A percentile compares a stretch with the other conserved stretches of the same genome.
Evolutionary conservation across 2,113 vertebrate species (phyloP).

Genomic region (Strix aluco): DNA sequence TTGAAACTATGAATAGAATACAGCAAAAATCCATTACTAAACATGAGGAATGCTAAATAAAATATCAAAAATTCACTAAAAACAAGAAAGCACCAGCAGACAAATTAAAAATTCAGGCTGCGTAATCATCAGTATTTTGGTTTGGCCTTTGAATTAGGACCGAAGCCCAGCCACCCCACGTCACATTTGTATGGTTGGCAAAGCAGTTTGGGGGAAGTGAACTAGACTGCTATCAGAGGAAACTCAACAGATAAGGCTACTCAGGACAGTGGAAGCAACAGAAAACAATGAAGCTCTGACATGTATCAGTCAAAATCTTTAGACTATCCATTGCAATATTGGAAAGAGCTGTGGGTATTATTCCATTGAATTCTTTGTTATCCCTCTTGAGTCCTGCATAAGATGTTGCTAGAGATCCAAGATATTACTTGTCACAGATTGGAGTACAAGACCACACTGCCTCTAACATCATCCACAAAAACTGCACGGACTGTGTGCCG

Average conservation of each 20-base stretch:
- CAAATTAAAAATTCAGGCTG: not conserved
- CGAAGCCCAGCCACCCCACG: rapidly evolving
- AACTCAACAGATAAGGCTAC: not conserved
- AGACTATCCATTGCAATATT: not conserved
- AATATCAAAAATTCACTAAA: not conserved
- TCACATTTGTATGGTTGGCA: not conserved
- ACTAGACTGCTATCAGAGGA: not conserved
- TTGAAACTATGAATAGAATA: not conserved
- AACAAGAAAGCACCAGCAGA: not conserved
- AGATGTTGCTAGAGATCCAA: not conserved
- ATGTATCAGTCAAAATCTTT: not conserved
- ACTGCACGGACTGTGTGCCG: not conserved
- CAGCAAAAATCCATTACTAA: not conserved
- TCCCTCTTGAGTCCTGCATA: not conserved
- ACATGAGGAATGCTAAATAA: not conserved
- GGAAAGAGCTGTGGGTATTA: not conserved
- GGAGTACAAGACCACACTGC: not conserved
- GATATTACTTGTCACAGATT: not conserved
- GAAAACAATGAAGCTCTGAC: not conserved
- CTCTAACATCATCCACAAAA: not conserved
- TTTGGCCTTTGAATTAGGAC: not conserved
- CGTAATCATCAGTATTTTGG: not conserved
- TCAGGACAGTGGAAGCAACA: not conserved
- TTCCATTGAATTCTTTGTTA: not conserved
- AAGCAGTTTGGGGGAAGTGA: not conserved